Percentiles rank a stretch among this genome's conserved stretches.
These are phyloP conservation scores for Prunella strophiata DNA, from an alignment of 2,797 vertebrate species.

Conservation along the genomic window DNA sequence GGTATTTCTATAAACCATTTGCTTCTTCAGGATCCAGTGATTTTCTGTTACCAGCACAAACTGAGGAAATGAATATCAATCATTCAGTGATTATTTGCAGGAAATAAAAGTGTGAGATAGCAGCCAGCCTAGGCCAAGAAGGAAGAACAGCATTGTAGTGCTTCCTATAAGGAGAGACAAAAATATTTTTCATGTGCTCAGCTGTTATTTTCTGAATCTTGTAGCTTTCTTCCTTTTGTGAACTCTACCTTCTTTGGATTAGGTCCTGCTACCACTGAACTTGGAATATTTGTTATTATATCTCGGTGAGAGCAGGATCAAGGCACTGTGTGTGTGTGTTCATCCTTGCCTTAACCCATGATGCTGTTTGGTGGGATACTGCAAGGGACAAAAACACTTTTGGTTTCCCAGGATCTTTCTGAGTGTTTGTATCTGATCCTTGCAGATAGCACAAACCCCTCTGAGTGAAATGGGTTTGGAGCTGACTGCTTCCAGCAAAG, in stretches of 20 bases:
- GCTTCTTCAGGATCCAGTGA: neutral
- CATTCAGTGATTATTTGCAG: slow-evolving; percentile 16
- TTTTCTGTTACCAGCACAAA: slow-evolving; percentile 25
- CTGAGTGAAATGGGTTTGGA: neutral
- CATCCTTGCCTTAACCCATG: neutral
- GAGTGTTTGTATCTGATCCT: neutral
- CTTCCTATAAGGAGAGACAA: neutral
- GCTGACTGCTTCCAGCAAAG: neutral
- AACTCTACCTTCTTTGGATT: neutral
- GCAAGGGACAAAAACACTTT: neutral
- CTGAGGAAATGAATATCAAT: slow-evolving; percentile 24
- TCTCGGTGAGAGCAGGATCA: neutral
- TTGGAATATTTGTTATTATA: neutral
- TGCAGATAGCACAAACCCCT: neutral
- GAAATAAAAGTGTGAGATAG: slow-evolving; percentile 40
- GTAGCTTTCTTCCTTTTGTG: neutral
- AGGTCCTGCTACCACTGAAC: neutral
- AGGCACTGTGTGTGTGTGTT: neutral
- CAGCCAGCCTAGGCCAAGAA: neutral
- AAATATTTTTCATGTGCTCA: neutral
- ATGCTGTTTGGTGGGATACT: neutral
- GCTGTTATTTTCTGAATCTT: neutral
- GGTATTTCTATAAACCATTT: neutral
- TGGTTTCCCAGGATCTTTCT: neutral
- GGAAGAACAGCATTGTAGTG: slow-evolving; percentile 7